Base-by-base conservation (phyloP, 2,797 vertebrate genomes). In the Argentina silus region DNA sequence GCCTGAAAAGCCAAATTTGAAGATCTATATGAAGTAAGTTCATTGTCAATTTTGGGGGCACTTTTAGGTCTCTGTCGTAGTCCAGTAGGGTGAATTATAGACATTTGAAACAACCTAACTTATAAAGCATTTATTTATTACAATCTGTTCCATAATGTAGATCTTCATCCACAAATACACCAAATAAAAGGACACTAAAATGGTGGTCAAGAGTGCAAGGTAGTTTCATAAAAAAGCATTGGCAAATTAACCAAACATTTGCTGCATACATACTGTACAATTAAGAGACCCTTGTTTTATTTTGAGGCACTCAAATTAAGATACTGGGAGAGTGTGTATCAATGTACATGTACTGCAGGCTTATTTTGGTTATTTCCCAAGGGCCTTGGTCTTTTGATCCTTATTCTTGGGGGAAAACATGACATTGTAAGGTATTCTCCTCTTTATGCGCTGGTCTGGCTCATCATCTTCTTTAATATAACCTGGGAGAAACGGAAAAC, bases 381-480 rank as follows among this genome's bases (percentile, higher is more conserved):
- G 11, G 27, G 47, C 7, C 84, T 83, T 94, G 64, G 70, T 93
- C 74, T 95, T 93, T 87, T 95, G 90, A 56, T 94, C 89, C 62
- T 94, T 95, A 73, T 69, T 78, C 88, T 96, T 98, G 0, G 95
- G 95, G 78, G 97, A 96, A 90, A 99, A 99, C 65, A 95, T 93
- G 48, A 95, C 92, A 0, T 93, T 93, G 8, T 96, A 94, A 6
- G 97, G 98, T 62, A 95, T 94, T 70, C 96, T 90, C 83, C 97
- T 94, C 79, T 97, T 93, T 65, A 93, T 90, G 50, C 96, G 96
- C 0, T 82, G 89, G 72, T 95, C 94, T 51, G 96, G 94, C 76
- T 87, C 91, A 62, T 93, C 84, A 55, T 98, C 96, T 80, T 98
- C 97, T 74, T 92, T 97, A 82, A 99, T 95, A 71, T 99, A 99